Conservation (phyloP, 1,140 invertebrate species). For the Hylaeus anthracinus region DNA sequence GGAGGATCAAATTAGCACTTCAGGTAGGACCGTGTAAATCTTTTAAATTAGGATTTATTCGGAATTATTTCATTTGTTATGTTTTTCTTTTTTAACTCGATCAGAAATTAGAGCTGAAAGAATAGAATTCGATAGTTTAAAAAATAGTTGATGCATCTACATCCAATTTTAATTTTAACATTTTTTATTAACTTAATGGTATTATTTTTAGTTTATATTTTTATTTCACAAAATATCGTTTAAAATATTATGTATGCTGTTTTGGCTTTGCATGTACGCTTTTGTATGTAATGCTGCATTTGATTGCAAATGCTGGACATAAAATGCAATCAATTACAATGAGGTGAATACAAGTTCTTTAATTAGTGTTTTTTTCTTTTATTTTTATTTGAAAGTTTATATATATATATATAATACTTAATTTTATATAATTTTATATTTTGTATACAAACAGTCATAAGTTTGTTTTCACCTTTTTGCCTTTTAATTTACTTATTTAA, state of each 20-base stretch:
- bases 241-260: background rate
- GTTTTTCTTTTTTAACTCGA: background rate
- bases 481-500: constrained; percentile 8
- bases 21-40: constrained; percentile 74
- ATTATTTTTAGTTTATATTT: constrained; percentile 4
- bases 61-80: background rate
- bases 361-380: no score
- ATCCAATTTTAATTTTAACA: constrained; percentile 4
- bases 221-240: background rate
- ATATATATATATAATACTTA: constrained; percentile 14
- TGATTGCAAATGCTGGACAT: background rate
- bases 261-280: constrained; percentile 20
- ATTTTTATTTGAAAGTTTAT: background rate
- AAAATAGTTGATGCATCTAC: background rate
- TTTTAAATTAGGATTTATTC: constrained; percentile 15
- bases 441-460: background rate
- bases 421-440: constrained; percentile 12
- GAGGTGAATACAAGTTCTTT: constrained; percentile 6
- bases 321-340: background rate
- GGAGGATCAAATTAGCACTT: constrained; percentile 86
- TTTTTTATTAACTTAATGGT: background rate
- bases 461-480: constrained; percentile 24
- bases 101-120: constrained; percentile 2
- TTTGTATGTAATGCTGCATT: constrained; percentile 12
- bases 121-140: background rate